Evolutionary conservation across 2,888 invertebrate genomes (phyloP).

Genomic region (Parnassius apollo): DNA sequence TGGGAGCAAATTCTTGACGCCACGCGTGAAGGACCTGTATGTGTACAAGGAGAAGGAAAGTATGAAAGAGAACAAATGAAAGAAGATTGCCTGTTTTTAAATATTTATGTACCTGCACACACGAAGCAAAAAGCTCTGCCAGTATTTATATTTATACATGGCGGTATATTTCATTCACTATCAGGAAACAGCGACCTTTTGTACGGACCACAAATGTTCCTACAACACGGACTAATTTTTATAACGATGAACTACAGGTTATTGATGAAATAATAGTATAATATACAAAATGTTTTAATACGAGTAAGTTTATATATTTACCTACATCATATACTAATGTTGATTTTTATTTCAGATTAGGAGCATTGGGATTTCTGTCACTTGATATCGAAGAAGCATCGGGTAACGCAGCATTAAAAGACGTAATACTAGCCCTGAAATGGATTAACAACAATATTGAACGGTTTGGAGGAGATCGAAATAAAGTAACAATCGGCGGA

Average conservation of each 20-base stretch:
- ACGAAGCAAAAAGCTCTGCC: slow-evolving; percentile 31
- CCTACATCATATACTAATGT: not conserved
- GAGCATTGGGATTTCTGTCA: slow-evolving; percentile 52
- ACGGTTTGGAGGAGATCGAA: slow-evolving; percentile 45
- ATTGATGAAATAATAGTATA: not conserved
- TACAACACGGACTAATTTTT: slow-evolving; percentile 45
- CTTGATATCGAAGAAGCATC: slow-evolving; percentile 41
- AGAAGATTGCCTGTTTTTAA: slow-evolving; percentile 43
- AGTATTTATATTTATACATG: slow-evolving; percentile 48
- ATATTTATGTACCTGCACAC: slow-evolving; percentile 39
- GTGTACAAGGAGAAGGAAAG: slow-evolving; percentile 34
- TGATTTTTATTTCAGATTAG: slow-evolving; percentile 40
- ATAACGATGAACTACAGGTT: slow-evolving; percentile 54
- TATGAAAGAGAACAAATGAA: slow-evolving; percentile 34
- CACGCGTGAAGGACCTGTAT: slow-evolving; percentile 35
- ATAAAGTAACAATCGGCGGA: slow-evolving; percentile 46
- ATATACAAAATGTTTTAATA: not conserved
- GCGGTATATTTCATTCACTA: slow-evolving; percentile 42
- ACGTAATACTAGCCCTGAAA: slow-evolving; percentile 42
- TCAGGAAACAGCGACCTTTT: slow-evolving; percentile 36
- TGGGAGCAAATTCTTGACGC: slow-evolving; percentile 38
- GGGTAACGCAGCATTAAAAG: slow-evolving; percentile 53
- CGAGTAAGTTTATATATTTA: too few relatives aligned
- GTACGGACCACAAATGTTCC: slow-evolving; percentile 46
- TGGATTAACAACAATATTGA: slow-evolving; percentile 49